phyloP scores from a whole-genome alignment of 2,888 invertebrate species.

The Cryptus armator region DNA sequence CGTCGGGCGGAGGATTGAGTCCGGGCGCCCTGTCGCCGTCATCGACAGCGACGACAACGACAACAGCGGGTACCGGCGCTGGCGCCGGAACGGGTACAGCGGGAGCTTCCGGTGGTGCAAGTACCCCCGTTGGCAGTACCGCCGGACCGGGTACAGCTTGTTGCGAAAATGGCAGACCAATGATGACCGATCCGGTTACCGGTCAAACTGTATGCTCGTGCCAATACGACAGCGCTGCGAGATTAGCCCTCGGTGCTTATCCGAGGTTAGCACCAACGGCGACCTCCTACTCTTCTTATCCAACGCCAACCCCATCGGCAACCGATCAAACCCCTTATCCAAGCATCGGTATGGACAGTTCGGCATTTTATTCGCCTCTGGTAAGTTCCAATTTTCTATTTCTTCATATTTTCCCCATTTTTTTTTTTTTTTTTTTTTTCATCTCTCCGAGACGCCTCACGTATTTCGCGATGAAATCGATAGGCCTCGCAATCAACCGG shows the following conservation, averaged over 20 bases:
- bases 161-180: conserved; percentile 96
- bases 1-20: conserved; percentile 91
- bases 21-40: conserved; percentile 89
- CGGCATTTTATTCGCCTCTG: conserved; percentile 97
- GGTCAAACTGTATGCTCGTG: conserved; percentile 98
- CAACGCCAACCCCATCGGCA: conserved; percentile 94
- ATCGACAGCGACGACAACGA: conserved; percentile 84
- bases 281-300: conserved; percentile 92
- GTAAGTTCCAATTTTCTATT: conserved; percentile 88
- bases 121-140: conserved; percentile 87
- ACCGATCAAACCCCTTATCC: conserved; percentile 97
- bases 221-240: conserved; percentile 94
- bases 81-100: conserved; percentile 76
- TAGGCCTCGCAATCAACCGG: conserved; percentile 31
- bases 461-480: conserved; percentile 47
- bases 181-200: conserved; percentile 96
- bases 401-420: too few relatives aligned
- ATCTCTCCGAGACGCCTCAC: not conserved
- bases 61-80: conserved; percentile 78
- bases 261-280: conserved; percentile 91
- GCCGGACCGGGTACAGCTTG: conserved; percentile 86
- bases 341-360: conserved; percentile 96
- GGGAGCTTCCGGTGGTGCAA: conserved; percentile 82
- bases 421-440: not conserved
- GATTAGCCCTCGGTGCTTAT: conserved; percentile 93